Percentiles rank a stretch among this genome's conserved stretches.
Evolutionary conservation across 2,113 vertebrate genomes (phyloP).

Genomic region (Phylloscopus whistleri): DNA sequence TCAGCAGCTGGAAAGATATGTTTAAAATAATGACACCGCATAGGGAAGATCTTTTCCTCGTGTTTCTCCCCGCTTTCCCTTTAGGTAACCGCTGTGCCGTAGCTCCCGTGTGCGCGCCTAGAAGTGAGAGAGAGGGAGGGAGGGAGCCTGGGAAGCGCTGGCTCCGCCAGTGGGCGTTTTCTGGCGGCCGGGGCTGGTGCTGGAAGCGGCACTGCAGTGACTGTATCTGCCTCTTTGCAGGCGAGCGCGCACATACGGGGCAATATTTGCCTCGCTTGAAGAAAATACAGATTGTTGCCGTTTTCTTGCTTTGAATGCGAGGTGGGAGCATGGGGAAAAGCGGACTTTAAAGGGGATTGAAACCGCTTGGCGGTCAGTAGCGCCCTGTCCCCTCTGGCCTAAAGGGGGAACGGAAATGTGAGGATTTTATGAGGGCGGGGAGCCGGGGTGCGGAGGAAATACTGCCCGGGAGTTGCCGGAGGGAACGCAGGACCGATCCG

Average conservation of each 20-base stretch:
- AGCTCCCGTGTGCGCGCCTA: not conserved
- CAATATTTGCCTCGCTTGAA: not conserved
- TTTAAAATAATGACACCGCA: not conserved
- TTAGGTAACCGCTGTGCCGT: not conserved
- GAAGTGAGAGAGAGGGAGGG: conserved; percentile 4
- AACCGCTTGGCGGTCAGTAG: not conserved
- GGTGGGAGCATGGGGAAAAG: conserved; percentile 23
- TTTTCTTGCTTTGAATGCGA: not conserved
- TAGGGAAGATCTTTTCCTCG: not conserved
- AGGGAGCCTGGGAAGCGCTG: conserved; percentile 33
- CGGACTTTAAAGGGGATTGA: conserved; percentile 20
- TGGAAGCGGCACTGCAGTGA: conserved; percentile 63
- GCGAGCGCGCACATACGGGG: not conserved
- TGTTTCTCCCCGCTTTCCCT: not conserved
- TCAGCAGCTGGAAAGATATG: not conserved
- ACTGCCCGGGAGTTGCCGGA: not conserved
- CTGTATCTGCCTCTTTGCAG: conserved; percentile 28
- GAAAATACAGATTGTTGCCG: not conserved
- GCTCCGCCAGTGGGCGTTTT: conserved; percentile 73
- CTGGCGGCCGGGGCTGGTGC: conserved; percentile 32
- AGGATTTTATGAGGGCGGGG: conserved; percentile 4
- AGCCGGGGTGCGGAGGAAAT: not conserved
- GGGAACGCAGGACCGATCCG: not conserved
- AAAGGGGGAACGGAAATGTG: conserved; percentile 34
- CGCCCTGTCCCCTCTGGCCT: not conserved